Conservation (phyloP, 2,113 vertebrate genomes). For the Heliornis fulica region DNA sequence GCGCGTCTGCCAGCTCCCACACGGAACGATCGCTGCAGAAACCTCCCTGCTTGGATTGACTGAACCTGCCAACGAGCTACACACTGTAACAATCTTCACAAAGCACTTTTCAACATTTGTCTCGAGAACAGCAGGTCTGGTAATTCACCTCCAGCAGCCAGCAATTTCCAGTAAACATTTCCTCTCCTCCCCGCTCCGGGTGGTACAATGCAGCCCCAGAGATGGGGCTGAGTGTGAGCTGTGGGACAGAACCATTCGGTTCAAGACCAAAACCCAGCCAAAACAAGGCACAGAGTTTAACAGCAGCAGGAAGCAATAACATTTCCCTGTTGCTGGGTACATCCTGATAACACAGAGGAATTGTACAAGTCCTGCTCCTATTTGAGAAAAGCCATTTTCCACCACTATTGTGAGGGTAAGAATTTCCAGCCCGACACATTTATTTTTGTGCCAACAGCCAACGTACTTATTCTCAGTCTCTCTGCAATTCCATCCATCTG, state of each 20-base stretch:
- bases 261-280: constrained; percentile 5
- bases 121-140: background rate
- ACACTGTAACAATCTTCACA: background rate
- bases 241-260: background rate
- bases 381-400: background rate
- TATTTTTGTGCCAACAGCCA: background rate
- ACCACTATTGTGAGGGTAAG: background rate
- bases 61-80: background rate
- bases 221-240: background rate
- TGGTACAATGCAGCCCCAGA: background rate
- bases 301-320: background rate
- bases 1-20: background rate
- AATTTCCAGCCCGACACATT: background rate
- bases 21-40: background rate
- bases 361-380: background rate
- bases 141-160: background rate
- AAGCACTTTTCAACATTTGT: background rate
- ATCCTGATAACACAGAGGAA: background rate
- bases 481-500: background rate
- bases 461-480: background rate
- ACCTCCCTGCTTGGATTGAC: background rate
- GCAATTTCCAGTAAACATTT: background rate
- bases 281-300: background rate
- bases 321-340: background rate
- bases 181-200: background rate